Evolutionary conservation across 2,113 vertebrate species (phyloP).

Genomic region (Pelecanus crispus): DNA sequence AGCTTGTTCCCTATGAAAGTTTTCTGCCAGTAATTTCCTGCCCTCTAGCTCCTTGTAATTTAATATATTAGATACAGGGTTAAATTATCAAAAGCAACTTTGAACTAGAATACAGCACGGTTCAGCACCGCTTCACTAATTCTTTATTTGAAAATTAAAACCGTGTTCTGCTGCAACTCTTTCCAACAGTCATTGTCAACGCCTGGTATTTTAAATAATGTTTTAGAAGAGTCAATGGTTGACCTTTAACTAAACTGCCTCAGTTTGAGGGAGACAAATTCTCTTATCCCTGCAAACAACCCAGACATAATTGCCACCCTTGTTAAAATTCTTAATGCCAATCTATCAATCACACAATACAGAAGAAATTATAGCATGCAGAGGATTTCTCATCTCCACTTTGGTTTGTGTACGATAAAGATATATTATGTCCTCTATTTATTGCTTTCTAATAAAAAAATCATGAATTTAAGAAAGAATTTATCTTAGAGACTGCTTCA

Average conservation of each 20-base stretch:
- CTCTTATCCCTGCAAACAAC: background rate
- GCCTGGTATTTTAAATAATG: background rate
- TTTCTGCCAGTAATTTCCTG: background rate
- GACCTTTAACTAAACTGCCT: background rate
- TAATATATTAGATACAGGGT: background rate
- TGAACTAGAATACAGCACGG: background rate
- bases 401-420: background rate
- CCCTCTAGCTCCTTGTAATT: background rate
- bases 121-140: background rate
- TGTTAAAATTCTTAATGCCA: background rate
- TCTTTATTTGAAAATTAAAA: background rate
- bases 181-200: background rate
- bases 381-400: background rate
- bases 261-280: background rate
- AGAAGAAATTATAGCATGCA: background rate
- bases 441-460: background rate
- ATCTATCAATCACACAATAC: background rate
- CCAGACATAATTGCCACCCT: background rate
- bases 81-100: background rate
- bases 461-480: background rate
- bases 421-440: background rate
- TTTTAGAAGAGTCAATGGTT: background rate
- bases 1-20: background rate
- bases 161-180: background rate
- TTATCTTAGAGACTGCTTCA: background rate